Percentiles rank a stretch among this genome's conserved stretches.
phyloP scores from a whole-genome alignment of 2,797 vertebrate species.

The Macrochelys suwanniensis region DNA sequence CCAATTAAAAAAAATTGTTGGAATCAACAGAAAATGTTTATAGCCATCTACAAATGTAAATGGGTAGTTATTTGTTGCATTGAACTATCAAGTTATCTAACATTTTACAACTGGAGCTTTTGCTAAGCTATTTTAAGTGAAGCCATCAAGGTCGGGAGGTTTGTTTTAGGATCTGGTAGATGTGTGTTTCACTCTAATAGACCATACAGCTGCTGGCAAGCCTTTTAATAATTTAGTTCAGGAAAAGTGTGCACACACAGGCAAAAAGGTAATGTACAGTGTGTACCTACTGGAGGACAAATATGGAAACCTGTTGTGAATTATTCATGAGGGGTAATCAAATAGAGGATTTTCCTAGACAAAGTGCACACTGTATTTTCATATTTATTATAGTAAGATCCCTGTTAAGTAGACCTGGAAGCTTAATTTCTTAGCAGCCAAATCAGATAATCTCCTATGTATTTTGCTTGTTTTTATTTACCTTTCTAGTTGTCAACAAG shows the following conservation, averaged over 20 bases:
- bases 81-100: not conserved
- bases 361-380: conserved; percentile 61
- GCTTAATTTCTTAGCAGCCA: not conserved
- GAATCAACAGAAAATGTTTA: conserved; percentile 17
- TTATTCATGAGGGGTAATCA: conserved; percentile 76
- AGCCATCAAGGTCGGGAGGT: not conserved
- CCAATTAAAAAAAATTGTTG: not conserved
- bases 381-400: conserved; percentile 53
- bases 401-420: not conserved
- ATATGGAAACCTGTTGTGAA: conserved; percentile 71
- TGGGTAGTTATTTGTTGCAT: not conserved
- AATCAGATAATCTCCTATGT: conserved; percentile 34
- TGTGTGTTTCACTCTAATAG: not conserved
- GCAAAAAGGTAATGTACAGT: conserved; percentile 62
- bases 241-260: conserved; percentile 51
- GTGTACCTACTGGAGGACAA: conserved; percentile 72
- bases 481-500: not conserved
- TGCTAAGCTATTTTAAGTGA: not conserved
- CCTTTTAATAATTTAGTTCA: conserved; percentile 66
- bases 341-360: conserved; percentile 75
- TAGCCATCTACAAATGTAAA: not conserved
- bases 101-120: not conserved
- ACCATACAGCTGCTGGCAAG: conserved; percentile 39
- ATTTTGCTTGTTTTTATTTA: conserved; percentile 36
- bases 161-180: not conserved